phyloP scores from a whole-genome alignment of 2,797 vertebrate genomes.

The Notoglanidium macrostoma region DNA sequence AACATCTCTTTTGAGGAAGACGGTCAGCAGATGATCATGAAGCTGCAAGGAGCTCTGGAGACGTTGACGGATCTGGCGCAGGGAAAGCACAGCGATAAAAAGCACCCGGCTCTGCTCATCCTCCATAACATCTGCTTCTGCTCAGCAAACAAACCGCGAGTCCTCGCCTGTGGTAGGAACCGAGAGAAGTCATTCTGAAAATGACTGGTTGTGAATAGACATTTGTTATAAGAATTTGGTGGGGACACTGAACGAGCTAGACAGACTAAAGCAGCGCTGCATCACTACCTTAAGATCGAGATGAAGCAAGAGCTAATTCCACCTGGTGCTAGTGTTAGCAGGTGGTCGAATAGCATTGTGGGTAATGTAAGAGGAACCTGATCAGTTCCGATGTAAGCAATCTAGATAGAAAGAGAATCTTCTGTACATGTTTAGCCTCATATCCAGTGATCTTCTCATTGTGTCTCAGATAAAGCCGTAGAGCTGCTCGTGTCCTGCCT shows the following conservation, averaged over 20 bases:
- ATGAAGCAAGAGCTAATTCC: background rate
- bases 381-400: background rate
- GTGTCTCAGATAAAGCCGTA: slow-evolving; percentile 82
- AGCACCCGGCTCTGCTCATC: slow-evolving; percentile 77
- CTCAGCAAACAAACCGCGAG: slow-evolving; percentile 84
- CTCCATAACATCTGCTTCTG: slow-evolving; percentile 94
- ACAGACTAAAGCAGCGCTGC: background rate
- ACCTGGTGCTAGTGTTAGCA: background rate
- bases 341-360: background rate
- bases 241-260: background rate
- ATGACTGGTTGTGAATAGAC: too few species aligned
- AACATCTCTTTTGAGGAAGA: slow-evolving; percentile 87
- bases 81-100: slow-evolving; percentile 69
- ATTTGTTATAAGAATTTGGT: background rate
- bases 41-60: slow-evolving; percentile 84
- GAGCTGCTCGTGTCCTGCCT: slow-evolving; percentile 79
- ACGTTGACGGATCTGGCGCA: slow-evolving; percentile 83
- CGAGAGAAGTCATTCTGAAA: background rate
- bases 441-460: background rate
- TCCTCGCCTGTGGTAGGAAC: slow-evolving; percentile 84
- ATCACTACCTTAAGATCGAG: background rate
- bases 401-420: background rate
- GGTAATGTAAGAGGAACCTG: background rate
- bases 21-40: slow-evolving; percentile 89
- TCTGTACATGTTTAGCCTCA: background rate